Evolutionary conservation across 2,113 vertebrate genomes (phyloP).

Genomic region (Otis tarda): DNA sequence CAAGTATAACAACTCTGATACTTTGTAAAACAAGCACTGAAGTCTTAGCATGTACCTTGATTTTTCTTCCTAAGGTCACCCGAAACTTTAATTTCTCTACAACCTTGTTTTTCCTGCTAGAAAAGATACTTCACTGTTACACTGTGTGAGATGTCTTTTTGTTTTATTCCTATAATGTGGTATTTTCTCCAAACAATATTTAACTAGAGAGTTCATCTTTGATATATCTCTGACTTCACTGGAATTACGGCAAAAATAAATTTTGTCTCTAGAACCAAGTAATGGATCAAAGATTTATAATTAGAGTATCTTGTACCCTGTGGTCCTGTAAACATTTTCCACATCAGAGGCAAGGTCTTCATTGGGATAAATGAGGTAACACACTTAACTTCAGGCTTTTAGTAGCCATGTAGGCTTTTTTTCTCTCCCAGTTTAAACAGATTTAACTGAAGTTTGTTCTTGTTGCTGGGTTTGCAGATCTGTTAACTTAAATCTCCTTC

Average conservation of each 20-base stretch:
- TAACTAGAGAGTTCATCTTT: not conserved
- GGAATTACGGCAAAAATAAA: not conserved
- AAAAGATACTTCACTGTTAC: not conserved
- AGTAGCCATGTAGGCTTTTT: not conserved
- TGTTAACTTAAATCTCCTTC: not conserved
- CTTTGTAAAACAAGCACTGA: not conserved
- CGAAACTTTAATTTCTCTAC: not conserved
- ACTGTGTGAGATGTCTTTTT: not conserved
- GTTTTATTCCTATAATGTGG: not conserved
- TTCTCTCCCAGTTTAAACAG: not conserved
- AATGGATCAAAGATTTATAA: constrained; percentile 17
- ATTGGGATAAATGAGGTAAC: not conserved
- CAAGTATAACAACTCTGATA: not conserved
- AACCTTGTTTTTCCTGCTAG: not conserved
- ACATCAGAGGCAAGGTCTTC: constrained; percentile 18
- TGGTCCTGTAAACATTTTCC: constrained; percentile 15
- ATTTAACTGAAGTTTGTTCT: not conserved
- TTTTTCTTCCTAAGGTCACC: not conserved
- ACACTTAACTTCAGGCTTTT: not conserved
- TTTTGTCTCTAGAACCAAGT: constrained; percentile 10
- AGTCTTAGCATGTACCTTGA: not conserved
- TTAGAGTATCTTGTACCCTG: not conserved
- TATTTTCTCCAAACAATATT: not conserved
- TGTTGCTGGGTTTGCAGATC: not conserved
- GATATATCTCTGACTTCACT: not conserved